Evolutionary conservation across 2,888 invertebrate species (phyloP).

Genomic region (Nomada goodeniana): DNA sequence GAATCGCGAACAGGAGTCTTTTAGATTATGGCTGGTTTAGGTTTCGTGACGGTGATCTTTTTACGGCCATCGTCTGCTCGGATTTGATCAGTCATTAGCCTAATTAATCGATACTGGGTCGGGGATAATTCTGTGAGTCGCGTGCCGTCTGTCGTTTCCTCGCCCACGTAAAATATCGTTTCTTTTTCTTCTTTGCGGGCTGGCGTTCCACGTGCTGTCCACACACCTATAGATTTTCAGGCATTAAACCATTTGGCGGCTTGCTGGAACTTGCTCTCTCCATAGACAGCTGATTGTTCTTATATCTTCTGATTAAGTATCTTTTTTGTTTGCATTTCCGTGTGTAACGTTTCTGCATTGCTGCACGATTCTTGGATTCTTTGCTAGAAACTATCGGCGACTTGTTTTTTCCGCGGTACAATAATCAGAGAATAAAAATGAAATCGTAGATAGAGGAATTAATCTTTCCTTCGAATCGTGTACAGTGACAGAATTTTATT

Average conservation of each 20-base stretch:
- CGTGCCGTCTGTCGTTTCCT: constrained; percentile 60
- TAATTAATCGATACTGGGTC: constrained; percentile 63
- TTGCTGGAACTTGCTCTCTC: neutral
- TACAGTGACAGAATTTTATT: neutral
- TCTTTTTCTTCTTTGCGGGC: constrained; percentile 15
- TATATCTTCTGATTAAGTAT: neutral
- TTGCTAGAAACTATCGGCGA: neutral
- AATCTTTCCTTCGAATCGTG: neutral
- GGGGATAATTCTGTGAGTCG: constrained; percentile 64
- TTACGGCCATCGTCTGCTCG: constrained; percentile 13
- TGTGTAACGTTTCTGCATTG: too few relatives aligned
- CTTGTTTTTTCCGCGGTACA: too few relatives aligned
- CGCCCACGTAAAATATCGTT: constrained; percentile 56
- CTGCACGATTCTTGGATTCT: neutral
- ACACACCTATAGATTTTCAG: neutral
- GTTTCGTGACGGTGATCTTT: constrained; percentile 29
- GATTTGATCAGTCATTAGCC: constrained; percentile 65
- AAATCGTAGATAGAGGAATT: too few relatives aligned
- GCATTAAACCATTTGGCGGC: neutral
- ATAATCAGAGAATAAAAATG: too few relatives aligned
- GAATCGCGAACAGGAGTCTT: constrained; percentile 9
- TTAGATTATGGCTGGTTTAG: neutral
- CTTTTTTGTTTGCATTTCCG: neutral
- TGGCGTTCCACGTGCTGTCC: neutral
- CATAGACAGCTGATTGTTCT: neutral